A percentile compares a stretch with the other conserved stretches of the same genome.
Conservation (phyloP, 2,888 invertebrate species). For the Petrolisthes manimaculis region DNA sequence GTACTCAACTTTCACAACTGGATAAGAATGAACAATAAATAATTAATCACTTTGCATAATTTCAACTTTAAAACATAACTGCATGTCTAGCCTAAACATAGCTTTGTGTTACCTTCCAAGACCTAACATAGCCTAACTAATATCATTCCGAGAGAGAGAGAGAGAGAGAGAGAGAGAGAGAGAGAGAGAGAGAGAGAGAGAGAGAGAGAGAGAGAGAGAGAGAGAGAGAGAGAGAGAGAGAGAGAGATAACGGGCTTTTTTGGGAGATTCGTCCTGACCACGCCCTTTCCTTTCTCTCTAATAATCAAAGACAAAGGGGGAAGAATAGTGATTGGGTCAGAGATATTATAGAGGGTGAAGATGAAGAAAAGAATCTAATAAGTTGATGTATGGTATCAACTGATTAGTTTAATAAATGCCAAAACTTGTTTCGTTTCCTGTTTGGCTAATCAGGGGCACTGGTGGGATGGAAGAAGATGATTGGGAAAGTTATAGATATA, state of each 20-base stretch:
- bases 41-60: no score
- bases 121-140: neutral
- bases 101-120: neutral
- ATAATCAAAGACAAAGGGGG: neutral
- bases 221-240: neutral
- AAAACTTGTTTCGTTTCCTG: no score
- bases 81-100: neutral
- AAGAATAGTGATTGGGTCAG: neutral
- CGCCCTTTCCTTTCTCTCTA: no score
- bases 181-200: slow-evolving; percentile 29
- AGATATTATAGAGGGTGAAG: no score
- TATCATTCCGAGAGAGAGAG: slow-evolving; percentile 7
- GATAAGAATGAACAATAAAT: neutral
- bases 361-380: no score
- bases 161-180: slow-evolving; percentile 22
- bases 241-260: neutral
- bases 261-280: no score
- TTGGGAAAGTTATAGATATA: no score
- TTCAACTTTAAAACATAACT: no score
- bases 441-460: no score
- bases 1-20: neutral
- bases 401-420: no score
- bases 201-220: slow-evolving; percentile 1
- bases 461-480: no score
- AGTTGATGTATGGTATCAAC: no score